A percentile compares a stretch with the other conserved stretches of the same genome.
phyloP scores from a whole-genome alignment of 1,140 invertebrate genomes.

The Hyposmocoma kahamanoa region DNA sequence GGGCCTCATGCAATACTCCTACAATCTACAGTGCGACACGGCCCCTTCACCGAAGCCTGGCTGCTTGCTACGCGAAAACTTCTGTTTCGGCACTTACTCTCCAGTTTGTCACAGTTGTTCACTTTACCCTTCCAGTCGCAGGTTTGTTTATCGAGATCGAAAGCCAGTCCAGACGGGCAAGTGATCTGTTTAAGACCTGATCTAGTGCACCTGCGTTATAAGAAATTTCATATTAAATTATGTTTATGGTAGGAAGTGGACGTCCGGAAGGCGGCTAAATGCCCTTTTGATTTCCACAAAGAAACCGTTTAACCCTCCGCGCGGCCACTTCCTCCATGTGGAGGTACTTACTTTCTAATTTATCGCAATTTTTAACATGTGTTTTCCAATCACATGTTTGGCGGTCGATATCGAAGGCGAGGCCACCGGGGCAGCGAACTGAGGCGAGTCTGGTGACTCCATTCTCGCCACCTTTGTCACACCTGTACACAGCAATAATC shows the following conservation, averaged over 20 bases:
- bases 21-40: constrained; percentile 69
- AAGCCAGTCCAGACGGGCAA: constrained; percentile 94
- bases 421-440: constrained; percentile 90
- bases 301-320: background rate
- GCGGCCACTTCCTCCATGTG: constrained; percentile 40
- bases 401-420: constrained; percentile 95
- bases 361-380: constrained; percentile 95
- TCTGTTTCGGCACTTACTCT: constrained; percentile 88
- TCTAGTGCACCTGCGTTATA: constrained; percentile 87
- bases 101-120: constrained; percentile 95
- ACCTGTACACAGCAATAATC: constrained; percentile 78
- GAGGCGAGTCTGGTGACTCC: constrained; percentile 89
- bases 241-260: constrained; percentile 46
- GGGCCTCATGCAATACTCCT: constrained; percentile 68
- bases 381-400: constrained; percentile 97
- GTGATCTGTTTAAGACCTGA: constrained; percentile 95
- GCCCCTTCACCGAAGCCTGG: constrained; percentile 65
- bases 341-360: constrained; percentile 90
- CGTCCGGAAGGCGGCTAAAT: constrained; percentile 44
- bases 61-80: constrained; percentile 67
- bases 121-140: constrained; percentile 98
- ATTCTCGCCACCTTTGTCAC: constrained; percentile 90
- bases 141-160: constrained; percentile 97
- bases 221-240: constrained; percentile 62
- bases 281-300: background rate